A percentile compares a stretch with the other conserved stretches of the same genome.
phyloP scores from a whole-genome alignment of 2,797 vertebrate species.

The Acanthornis magna region DNA sequence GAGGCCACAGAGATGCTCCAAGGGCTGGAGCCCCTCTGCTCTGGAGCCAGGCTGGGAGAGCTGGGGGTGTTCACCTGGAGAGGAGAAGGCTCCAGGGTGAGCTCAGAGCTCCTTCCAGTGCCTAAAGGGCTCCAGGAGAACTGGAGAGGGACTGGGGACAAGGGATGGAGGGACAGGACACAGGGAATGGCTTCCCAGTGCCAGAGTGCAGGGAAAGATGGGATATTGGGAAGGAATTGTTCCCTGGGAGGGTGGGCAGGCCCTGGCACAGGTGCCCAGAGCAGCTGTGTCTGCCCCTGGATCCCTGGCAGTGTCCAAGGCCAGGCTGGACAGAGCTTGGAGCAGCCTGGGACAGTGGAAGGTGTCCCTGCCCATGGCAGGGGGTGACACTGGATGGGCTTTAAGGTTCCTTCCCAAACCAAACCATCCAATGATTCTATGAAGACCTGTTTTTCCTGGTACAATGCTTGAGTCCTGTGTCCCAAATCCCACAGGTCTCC shows the following conservation, averaged over 20 bases:
- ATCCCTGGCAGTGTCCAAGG: background rate
- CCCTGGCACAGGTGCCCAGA: background rate
- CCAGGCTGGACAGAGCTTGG: background rate
- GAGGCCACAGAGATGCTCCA: accelerated
- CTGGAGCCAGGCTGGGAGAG: background rate
- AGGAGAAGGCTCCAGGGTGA: background rate
- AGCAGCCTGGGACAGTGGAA: background rate
- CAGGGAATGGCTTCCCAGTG: no score
- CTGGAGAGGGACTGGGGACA: background rate
- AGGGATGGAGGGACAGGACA: background rate
- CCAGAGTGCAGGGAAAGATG: no score
- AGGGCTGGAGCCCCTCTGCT: background rate
- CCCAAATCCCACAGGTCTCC: background rate
- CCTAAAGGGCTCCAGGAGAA: background rate
- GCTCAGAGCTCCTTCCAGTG: accelerated
- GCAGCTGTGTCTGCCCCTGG: background rate
- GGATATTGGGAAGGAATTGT: no score
- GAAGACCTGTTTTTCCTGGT: background rate
- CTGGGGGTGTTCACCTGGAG: background rate
- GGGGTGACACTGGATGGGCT: accelerated
- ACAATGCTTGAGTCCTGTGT: background rate
- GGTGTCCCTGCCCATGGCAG: background rate
- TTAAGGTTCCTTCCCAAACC: background rate
- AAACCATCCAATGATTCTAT: background rate
- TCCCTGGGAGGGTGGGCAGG: background rate